A percentile compares a stretch with the other conserved stretches of the same genome.
These are phyloP conservation scores for Bos javanicus DNA, from an alignment of 2,113 vertebrate genomes.

Conservation along the genomic window DNA sequence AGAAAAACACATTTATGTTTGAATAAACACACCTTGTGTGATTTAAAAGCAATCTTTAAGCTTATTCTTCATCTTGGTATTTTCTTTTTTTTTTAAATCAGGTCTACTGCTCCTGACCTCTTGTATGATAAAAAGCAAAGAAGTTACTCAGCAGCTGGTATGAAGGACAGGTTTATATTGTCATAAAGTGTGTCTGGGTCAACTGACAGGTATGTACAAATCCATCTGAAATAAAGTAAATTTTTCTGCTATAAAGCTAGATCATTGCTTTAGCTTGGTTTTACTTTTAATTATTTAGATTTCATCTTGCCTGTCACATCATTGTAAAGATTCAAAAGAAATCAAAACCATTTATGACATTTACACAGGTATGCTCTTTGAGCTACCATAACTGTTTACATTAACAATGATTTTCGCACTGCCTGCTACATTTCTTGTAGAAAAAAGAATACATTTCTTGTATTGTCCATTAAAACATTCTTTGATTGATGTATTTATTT, in stretches of 20 bases:
- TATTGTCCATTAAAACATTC: not conserved
- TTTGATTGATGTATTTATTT: not conserved
- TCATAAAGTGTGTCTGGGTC: not conserved
- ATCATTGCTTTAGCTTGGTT: not conserved
- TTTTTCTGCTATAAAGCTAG: not conserved
- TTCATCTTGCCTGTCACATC: not conserved
- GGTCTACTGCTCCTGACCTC: not conserved
- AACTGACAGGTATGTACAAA: not conserved
- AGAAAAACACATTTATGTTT: slow-evolving; percentile 17
- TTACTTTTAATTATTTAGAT: not conserved
- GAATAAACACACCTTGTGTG: not conserved
- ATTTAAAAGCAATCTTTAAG: slow-evolving; percentile 10
- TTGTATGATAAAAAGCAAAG: not conserved
- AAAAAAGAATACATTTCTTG: not conserved
- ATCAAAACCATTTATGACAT: not conserved
- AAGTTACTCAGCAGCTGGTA: not conserved
- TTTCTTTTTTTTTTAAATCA: not conserved
- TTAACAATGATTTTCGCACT: slow-evolving; percentile 19
- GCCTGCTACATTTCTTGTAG: not conserved
- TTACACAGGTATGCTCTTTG: not conserved
- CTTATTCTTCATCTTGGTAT: not conserved
- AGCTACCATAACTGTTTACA: not conserved
- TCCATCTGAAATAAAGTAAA: not conserved
- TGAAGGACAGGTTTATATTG: not conserved
- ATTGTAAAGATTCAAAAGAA: not conserved